phyloP scores from a whole-genome alignment of 2,888 invertebrate species.

The Galeruca laticollis region DNA sequence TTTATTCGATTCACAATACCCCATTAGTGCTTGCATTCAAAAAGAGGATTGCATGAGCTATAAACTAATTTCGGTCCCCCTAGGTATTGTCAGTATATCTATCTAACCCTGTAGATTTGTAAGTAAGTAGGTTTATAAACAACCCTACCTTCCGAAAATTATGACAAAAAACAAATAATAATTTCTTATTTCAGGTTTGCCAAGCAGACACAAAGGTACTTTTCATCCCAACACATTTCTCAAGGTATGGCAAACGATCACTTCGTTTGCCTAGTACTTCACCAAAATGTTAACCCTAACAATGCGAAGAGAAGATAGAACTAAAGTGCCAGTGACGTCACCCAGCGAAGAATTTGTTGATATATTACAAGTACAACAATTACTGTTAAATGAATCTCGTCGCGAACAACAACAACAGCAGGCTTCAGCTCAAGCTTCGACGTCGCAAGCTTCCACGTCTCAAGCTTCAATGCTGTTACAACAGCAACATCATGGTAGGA shows the following conservation, averaged over 20 bases:
- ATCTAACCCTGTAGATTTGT: too few species aligned
- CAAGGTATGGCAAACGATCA: slow-evolving; percentile 67
- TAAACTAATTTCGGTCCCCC: too few species aligned
- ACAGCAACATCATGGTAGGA: slow-evolving; percentile 11
- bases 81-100: too few species aligned
- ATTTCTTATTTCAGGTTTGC: neutral
- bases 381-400: slow-evolving; percentile 47
- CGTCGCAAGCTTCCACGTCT: slow-evolving; percentile 49
- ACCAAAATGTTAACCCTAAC: slow-evolving; percentile 71
- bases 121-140: too few species aligned
- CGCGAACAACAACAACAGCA: slow-evolving; percentile 44
- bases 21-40: too few species aligned
- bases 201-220: neutral
- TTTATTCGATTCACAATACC: too few species aligned
- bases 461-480: slow-evolving; percentile 11
- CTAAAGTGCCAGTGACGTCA: slow-evolving; percentile 58
- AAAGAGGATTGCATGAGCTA: too few species aligned
- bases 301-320: slow-evolving; percentile 74
- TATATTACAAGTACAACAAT: slow-evolving; percentile 77
- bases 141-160: too few species aligned
- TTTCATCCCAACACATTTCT: slow-evolving; percentile 44
- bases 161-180: neutral
- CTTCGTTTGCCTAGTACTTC: slow-evolving; percentile 46
- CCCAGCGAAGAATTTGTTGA: slow-evolving; percentile 81
- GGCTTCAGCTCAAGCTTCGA: slow-evolving; percentile 52